A percentile compares a stretch with the other conserved stretches of the same genome.
Evolutionary conservation across 2,113 vertebrate genomes (phyloP).

Genomic region (Cacatua alba): DNA sequence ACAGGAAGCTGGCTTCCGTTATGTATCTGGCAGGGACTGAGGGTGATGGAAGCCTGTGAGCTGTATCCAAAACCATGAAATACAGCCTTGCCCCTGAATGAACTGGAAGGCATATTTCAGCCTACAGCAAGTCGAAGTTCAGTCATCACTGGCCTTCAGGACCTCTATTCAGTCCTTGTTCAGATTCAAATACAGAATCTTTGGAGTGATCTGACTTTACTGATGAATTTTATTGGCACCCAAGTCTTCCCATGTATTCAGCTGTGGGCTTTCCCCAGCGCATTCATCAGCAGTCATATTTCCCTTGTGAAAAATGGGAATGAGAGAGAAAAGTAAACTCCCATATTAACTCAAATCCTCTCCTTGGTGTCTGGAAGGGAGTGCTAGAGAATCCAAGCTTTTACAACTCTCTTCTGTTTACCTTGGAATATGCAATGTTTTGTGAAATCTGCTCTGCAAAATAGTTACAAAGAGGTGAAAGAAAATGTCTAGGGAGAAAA

Average conservation of each 20-base stretch:
- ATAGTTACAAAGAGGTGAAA: not conserved
- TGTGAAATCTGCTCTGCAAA: not conserved
- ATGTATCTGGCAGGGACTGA: not conserved
- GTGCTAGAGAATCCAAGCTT: not conserved
- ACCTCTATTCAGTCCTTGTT: not conserved
- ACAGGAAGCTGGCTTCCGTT: not conserved
- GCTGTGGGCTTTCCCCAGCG: not conserved
- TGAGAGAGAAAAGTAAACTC: not conserved
- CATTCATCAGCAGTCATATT: not conserved
- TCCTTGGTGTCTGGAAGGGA: not conserved
- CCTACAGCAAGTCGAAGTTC: not conserved
- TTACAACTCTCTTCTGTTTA: not conserved
- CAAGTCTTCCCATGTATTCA: not conserved
- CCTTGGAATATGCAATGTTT: not conserved
- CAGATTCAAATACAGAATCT: not conserved
- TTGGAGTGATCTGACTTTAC: not conserved
- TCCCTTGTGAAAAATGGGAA: not conserved
- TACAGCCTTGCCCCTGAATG: not conserved
- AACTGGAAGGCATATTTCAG: constrained; percentile 10
- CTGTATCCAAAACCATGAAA: constrained; percentile 5
- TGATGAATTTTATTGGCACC: not conserved
- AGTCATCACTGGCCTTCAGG: not conserved
- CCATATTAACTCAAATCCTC: not conserved
- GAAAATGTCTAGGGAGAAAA: not conserved
- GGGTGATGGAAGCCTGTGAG: not conserved